These are phyloP conservation scores for Pseudonaja textilis DNA, from an alignment of 2,113 vertebrate species.

Conservation along the genomic window DNA sequence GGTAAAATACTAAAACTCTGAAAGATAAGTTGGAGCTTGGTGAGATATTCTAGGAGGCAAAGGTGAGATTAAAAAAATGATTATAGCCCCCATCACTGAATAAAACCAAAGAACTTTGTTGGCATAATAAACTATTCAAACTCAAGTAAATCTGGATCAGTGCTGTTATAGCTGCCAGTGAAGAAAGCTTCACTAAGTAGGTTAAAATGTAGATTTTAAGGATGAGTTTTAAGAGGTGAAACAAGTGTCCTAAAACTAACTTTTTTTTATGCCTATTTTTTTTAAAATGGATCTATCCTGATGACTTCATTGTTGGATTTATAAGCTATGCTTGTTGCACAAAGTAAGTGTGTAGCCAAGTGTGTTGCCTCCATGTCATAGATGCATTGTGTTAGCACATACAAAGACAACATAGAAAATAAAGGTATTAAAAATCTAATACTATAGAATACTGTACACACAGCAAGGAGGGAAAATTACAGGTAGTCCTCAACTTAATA, in stretches of 20 bases:
- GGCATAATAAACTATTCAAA: not conserved
- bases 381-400: not conserved
- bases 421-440: not conserved
- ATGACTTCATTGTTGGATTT: not conserved
- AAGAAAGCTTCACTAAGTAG: not conserved
- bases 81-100: not conserved
- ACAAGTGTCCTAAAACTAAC: not conserved
- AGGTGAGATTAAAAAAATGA: not conserved
- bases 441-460: not conserved
- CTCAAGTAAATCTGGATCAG: not conserved
- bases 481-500: too few relatives aligned
- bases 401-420: not conserved
- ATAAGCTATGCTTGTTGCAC: not conserved
- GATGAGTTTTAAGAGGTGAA: not conserved
- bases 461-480: not conserved
- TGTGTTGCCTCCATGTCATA: not conserved
- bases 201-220: not conserved
- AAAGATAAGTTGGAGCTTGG: not conserved
- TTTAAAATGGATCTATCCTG: not conserved
- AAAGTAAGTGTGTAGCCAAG: not conserved
- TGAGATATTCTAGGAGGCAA: not conserved
- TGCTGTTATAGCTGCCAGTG: not conserved
- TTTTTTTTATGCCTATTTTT: not conserved
- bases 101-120: not conserved
- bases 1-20: not conserved